Base-by-base conservation (phyloP, 2,888 invertebrate species). In the Eurois occulta region DNA sequence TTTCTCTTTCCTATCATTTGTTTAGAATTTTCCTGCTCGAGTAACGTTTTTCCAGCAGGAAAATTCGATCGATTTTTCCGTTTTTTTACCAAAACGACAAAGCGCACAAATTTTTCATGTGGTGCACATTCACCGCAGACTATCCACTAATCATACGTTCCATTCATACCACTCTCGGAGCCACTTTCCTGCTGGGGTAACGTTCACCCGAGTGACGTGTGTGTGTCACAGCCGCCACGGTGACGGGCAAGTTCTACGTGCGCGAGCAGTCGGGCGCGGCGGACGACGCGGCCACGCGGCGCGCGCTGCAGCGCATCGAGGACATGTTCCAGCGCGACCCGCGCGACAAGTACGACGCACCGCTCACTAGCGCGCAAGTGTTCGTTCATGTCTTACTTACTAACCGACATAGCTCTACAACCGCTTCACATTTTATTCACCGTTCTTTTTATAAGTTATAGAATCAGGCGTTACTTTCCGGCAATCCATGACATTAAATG, bases 161-260 rank as follows among this genome's bases (percentile, higher is more conserved):
- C n/a, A n/a, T n/a, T n/a, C n/a, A n/a, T n/a, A n/a, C n/a, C n/a
- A n/a, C n/a, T n/a, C n/a, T n/a, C n/a, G n/a, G n/a, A n/a, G n/a
- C n/a, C n/a, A n/a, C n/a, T n/a, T n/a, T n/a, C n/a, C n/a, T n/a
- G n/a, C n/a, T n/a, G n/a, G n/a, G n/a, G n/a, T n/a, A n/a, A n/a
- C n/a, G n/a, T n/a, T n/a, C n/a, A n/a, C n/a, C n/a, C n/a, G n/a
- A n/a, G n/a, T n/a, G n/a, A n/a, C n/a, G 21, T 65, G 18, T 32
- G 13, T n/a, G n/a, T 68, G 58, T 76, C 28, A 35, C 93, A 95
- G 95, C 96, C 81, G 92, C 92, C 43, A 91, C 93, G 75, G 94
- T 96, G 85, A 92, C 95, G 43, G 94, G 91, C 85, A 94, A 94
- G 91, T 93, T 93, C 88, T 92, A 93, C 90, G 82, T 88, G 75